Evolutionary conservation across 2,797 vertebrate species (phyloP).

Genomic region (Rhabdomys pumilio): DNA sequence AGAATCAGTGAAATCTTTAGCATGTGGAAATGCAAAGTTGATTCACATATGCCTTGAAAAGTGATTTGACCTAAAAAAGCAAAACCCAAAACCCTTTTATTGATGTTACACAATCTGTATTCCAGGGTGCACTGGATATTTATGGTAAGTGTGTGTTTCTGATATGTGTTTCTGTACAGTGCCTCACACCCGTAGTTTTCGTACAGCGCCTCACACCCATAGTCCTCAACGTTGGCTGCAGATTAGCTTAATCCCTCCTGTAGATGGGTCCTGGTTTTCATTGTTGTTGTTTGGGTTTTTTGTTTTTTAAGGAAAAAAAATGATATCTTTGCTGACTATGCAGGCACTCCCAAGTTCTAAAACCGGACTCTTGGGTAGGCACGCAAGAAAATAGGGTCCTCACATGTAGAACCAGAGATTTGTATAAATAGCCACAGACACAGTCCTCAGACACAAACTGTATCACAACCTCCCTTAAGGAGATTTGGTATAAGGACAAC

Average conservation of each 20-base stretch:
- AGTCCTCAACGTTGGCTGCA: conserved; percentile 27
- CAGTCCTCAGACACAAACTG: background rate
- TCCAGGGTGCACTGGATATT: background rate
- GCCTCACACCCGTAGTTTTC: conserved; percentile 52
- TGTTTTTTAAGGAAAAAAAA: conserved; percentile 38
- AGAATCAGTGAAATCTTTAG: conserved; percentile 61
- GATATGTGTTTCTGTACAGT: conserved; percentile 37
- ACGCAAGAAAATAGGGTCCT: background rate
- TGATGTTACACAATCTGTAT: conserved; percentile 51
- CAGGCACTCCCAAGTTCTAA: background rate
- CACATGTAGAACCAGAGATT: background rate
- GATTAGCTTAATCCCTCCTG: conserved; percentile 21
- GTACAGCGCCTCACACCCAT: background rate
- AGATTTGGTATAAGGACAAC: background rate
- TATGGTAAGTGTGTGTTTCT: conserved; percentile 43
- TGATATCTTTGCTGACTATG: background rate
- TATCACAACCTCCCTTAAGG: background rate
- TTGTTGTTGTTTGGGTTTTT: background rate
- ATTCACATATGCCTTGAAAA: conserved; percentile 73
- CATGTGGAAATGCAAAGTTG: conserved; percentile 45
- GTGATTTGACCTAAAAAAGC: conserved; percentile 59
- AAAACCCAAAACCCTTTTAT: conserved; percentile 3
- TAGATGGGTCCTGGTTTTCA: background rate
- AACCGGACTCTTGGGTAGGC: background rate
- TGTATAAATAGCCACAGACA: background rate